Base-by-base conservation (phyloP, 2,113 vertebrate species). In the human region DNA sequence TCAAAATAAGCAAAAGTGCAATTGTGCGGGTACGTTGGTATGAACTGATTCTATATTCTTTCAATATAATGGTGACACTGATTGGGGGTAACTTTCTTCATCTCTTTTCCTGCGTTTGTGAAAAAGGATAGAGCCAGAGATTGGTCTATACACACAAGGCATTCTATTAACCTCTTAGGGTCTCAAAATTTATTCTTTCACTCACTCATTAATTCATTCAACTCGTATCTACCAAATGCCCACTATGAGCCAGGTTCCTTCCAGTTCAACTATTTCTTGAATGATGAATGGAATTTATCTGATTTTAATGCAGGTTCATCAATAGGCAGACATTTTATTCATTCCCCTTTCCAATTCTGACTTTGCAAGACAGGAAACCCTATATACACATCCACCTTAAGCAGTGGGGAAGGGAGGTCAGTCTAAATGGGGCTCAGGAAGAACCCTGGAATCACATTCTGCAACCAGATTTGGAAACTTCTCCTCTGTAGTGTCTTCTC, bases 31-130 rank as follows among this genome's bases (percentile, higher is more conserved):
- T 57, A 23, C 5, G 6, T 35, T 40, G 57, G 18, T 45, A 13
- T 30, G 17, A 20, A 38, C 2, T 55, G 43, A 27, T 30, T n/a
- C 4, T 55, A 2, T 7, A 4, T 13, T 75, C 30, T 48, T 66
- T 43, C 35, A 13, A 43, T 9, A 5, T 7, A 22, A n/a, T 0
- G 0, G 61, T n/a, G 12, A 32, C 6, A 23, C 20, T 38, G 35
- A 50, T n/a, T 55, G 48, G 17, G 14, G 66, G 12, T 38, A 11
- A 64, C 13, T 40, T 2, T 5, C 55, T 43, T 86, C 9, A 55
- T 8, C 22, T 43, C 38, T 38, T 82, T 68, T 82, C n/a, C 59
- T 23, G 40, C n/a, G 30, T 16, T 48, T 59, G 20, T 27, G 2
- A 52, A 35, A 89, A 52, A 57, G 14, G 8, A 18, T 10, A 89